Conservation (phyloP, 2,797 vertebrate genomes). For the Sebastes reedi region DNA sequence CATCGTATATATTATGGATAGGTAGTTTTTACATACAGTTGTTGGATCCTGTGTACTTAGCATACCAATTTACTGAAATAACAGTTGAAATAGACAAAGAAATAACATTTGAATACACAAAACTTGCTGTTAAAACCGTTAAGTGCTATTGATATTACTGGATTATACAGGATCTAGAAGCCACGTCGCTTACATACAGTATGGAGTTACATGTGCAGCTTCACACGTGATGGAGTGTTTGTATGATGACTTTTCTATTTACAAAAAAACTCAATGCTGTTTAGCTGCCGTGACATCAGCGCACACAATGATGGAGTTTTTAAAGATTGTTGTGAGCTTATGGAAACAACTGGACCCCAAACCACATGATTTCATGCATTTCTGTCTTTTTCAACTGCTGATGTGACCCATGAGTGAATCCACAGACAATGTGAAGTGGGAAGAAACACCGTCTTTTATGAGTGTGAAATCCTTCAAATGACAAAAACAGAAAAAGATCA, state of each 20-base stretch:
- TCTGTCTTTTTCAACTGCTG: constrained; percentile 10
- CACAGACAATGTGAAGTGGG: constrained; percentile 7
- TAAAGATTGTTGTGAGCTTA: not conserved
- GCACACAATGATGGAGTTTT: constrained; percentile 14
- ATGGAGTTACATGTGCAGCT: constrained; percentile 19
- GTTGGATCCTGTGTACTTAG: constrained; percentile 80
- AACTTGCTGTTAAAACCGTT: constrained; percentile 56
- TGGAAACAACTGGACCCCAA: constrained; percentile 15
- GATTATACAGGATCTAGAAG: constrained; percentile 57
- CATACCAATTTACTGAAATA: constrained; percentile 38
- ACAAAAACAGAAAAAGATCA: constrained; percentile 40
- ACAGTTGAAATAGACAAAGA: constrained; percentile 25
- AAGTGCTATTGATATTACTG: constrained; percentile 62
- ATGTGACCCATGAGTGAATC: constrained; percentile 27
- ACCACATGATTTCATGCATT: not conserved
- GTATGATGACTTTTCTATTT: constrained; percentile 46
- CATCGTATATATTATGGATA: constrained; percentile 64
- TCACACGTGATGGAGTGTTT: constrained; percentile 36
- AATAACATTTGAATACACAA: constrained; percentile 54
- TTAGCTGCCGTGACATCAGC: constrained; percentile 31
- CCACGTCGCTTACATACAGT: not conserved
- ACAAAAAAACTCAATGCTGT: constrained; percentile 50
- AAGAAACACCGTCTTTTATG: constrained; percentile 20
- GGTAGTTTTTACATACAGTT: constrained; percentile 86
- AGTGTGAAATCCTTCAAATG: constrained; percentile 70